Percentiles rank a stretch among this genome's conserved stretches.
These are phyloP conservation scores for Oreohelix idahoensis DNA, from an alignment of 1,140 invertebrate species.

Conservation along the genomic window DNA sequence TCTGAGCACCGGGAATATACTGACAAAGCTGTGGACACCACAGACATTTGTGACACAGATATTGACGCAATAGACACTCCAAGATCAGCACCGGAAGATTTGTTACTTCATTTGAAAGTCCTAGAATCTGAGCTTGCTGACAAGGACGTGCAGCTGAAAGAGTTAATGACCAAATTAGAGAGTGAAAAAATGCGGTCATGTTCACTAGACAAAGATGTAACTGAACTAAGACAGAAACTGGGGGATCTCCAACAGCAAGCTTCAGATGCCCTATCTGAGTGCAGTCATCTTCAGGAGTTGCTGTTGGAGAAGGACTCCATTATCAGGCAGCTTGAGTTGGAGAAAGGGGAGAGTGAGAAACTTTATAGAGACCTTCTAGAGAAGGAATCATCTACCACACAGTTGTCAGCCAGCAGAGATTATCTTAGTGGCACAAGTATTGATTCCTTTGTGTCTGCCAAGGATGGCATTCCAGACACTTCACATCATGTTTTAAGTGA, in stretches of 20 bases:
- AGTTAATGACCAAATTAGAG: slow-evolving; percentile 6
- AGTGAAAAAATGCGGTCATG: background rate
- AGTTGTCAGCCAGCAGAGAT: background rate
- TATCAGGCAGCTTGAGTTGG: slow-evolving; percentile 26
- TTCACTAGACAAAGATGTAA: background rate
- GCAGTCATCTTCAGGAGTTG: background rate
- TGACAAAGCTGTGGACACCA: slow-evolving; percentile 13
- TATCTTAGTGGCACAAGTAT: slow-evolving; percentile 1
- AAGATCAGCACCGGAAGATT: background rate
- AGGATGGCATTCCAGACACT: background rate
- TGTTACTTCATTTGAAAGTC: slow-evolving; percentile 40
- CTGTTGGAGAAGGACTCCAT: slow-evolving; percentile 14
- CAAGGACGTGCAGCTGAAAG: slow-evolving; percentile 25
- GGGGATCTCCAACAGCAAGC: background rate
- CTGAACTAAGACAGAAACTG: background rate
- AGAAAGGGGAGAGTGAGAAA: slow-evolving; percentile 44
- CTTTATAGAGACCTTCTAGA: slow-evolving; percentile 39
- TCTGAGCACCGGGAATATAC: background rate
- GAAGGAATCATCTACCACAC: slow-evolving; percentile 20
- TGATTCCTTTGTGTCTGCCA: slow-evolving; percentile 12
- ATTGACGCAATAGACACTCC: slow-evolving; percentile 26
- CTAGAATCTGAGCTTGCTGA: slow-evolving; percentile 49
- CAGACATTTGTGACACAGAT: slow-evolving; percentile 52
- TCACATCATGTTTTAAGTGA: background rate
- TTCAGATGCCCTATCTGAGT: background rate